phyloP scores from a whole-genome alignment of 2,888 invertebrate genomes.

The Drosophila quasianomalipes region DNA sequence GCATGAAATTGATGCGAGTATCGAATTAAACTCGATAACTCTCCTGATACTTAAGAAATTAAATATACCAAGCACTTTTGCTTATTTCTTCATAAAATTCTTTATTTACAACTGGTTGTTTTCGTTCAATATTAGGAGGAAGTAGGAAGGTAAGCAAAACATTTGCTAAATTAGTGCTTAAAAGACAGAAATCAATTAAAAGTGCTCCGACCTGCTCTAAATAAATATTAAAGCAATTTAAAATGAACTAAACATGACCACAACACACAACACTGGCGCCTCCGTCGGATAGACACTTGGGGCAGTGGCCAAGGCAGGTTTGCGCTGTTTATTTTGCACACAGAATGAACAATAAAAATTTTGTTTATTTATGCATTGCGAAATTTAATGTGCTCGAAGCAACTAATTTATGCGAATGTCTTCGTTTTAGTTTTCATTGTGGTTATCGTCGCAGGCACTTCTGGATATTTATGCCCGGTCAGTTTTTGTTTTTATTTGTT shows the following conservation, averaged over 20 bases:
- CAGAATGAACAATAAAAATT: constrained; percentile 64
- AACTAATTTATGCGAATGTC: constrained; percentile 63
- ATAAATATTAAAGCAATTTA: constrained; percentile 27
- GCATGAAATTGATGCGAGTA: background rate
- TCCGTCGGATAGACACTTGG: constrained; percentile 11
- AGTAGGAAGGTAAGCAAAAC: constrained; percentile 44
- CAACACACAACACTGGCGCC: constrained; percentile 5
- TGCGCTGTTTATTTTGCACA: constrained; percentile 48
- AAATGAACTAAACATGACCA: constrained; percentile 25
- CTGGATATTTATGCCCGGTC: constrained; percentile 38
- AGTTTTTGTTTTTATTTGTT: constrained; percentile 36
- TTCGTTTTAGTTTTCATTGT: constrained; percentile 40
- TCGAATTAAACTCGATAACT: background rate
- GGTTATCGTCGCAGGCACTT: constrained; percentile 53
- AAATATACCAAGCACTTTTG: background rate
- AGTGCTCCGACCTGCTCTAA: constrained; percentile 9
- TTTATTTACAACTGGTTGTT: background rate
- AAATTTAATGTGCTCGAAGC: constrained; percentile 64
- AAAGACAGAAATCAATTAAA: constrained; percentile 16
- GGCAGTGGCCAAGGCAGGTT: constrained; percentile 28
- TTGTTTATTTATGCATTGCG: constrained; percentile 67
- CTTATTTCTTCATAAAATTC: background rate
- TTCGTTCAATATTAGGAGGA: background rate
- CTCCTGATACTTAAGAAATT: background rate
- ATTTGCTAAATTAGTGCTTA: constrained; percentile 14